Percentiles rank a stretch among this genome's conserved stretches.
Conservation (phyloP, 2,797 vertebrate genomes). For the Sardinella longiceps region DNA sequence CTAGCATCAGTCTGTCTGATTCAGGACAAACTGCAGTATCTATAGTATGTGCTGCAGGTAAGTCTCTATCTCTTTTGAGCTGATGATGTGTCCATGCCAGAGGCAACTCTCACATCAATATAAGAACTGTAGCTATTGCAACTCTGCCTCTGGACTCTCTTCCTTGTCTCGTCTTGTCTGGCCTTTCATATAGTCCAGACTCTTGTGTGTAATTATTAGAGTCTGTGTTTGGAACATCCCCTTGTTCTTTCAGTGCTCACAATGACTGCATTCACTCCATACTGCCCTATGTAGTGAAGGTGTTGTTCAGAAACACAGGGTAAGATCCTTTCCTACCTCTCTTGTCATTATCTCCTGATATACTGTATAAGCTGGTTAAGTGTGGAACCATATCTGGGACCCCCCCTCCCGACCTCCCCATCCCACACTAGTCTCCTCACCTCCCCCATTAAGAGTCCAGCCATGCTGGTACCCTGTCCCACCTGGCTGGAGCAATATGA, state of each 20-base stretch:
- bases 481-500: constrained; percentile 13
- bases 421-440: no score
- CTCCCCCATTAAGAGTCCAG: background rate
- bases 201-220: no score
- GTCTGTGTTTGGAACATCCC: no score
- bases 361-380: background rate
- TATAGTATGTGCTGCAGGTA: background rate
- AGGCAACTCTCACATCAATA: background rate
- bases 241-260: background rate
- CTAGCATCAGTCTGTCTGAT: background rate
- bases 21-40: background rate
- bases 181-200: no score
- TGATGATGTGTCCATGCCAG: background rate
- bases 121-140: background rate
- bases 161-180: background rate
- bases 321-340: no score
- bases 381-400: background rate
- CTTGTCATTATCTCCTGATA: background rate
- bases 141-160: background rate
- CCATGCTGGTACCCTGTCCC: background rate
- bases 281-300: no score
- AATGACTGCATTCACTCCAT: background rate
- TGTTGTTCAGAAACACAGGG: no score
- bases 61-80: background rate
- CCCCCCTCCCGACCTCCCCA: background rate